phyloP scores from a whole-genome alignment of 2,113 vertebrate species.

The Galemys pyrenaicus region DNA sequence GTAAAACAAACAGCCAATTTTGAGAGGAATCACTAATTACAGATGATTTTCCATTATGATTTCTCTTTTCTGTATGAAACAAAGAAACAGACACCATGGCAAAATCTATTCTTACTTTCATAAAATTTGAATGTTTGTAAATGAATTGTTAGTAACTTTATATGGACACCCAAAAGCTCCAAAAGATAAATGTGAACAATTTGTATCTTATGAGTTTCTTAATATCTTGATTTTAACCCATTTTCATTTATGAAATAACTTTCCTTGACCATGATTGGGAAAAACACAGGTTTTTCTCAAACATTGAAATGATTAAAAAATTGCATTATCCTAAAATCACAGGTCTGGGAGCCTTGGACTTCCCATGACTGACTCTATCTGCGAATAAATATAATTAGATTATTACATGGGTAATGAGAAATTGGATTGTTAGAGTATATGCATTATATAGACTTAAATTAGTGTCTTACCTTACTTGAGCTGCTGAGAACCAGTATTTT shows the following conservation, averaged over 20 bases:
- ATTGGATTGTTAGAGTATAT: neutral
- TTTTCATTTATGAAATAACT: constrained; percentile 10
- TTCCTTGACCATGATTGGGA: neutral
- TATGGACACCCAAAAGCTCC: neutral
- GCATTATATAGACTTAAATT: neutral
- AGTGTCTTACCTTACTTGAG: neutral
- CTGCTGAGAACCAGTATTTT: neutral
- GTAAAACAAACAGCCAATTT: constrained; percentile 24
- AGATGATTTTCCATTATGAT: constrained; percentile 70
- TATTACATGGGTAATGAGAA: neutral
- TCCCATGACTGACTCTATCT: neutral
- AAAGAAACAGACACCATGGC: constrained; percentile 46
- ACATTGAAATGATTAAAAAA: neutral
- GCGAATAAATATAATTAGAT: neutral
- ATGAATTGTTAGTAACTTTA: neutral
- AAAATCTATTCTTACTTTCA: constrained; percentile 48
- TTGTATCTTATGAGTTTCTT: neutral
- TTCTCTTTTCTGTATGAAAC: constrained; percentile 64
- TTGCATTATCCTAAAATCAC: neutral
- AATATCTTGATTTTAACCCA: neutral
- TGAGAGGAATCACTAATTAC: constrained; percentile 51
- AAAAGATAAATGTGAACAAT: neutral
- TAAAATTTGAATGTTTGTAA: constrained; percentile 30
- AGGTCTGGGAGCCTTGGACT: neutral
- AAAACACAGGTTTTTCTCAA: neutral